phyloP scores from a whole-genome alignment of 2,113 vertebrate genomes.

The Chaenogobius annularis region DNA sequence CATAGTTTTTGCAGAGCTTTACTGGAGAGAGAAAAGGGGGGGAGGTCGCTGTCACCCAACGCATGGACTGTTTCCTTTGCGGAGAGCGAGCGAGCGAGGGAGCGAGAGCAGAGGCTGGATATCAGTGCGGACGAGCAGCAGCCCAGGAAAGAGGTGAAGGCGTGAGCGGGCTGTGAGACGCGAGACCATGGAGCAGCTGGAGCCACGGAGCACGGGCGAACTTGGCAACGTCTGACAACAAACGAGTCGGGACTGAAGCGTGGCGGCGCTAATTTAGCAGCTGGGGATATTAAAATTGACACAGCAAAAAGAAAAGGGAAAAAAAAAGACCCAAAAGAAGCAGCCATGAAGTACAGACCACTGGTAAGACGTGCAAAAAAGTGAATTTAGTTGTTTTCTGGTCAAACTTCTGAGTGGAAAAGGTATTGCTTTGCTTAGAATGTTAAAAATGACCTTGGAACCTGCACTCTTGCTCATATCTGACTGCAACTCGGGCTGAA shows the following conservation, averaged over 20 bases:
- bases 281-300: conserved; percentile 18
- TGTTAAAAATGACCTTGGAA: background rate
- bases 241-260: conserved; percentile 44
- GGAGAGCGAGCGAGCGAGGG: conserved; percentile 12
- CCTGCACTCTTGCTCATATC: background rate
- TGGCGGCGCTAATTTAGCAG: conserved; percentile 36
- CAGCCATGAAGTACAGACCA: conserved; percentile 71
- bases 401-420: background rate
- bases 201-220: conserved; percentile 45
- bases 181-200: conserved; percentile 65
- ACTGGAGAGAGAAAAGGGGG: conserved; percentile 13
- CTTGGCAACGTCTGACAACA: conserved; percentile 62
- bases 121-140: conserved; percentile 33
- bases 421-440: background rate
- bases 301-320: background rate
- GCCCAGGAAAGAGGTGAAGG: conserved; percentile 29
- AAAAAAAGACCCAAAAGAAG: conserved; percentile 27
- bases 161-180: conserved; percentile 36
- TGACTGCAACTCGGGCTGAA: no score
- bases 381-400: background rate
- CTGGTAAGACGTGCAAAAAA: conserved; percentile 48
- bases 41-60: conserved; percentile 54
- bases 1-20: background rate
- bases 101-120: conserved; percentile 33
- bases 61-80: conserved; percentile 59